phyloP scores from a whole-genome alignment of 2,797 vertebrate genomes.

The Chaenodraco wilsoni region DNA sequence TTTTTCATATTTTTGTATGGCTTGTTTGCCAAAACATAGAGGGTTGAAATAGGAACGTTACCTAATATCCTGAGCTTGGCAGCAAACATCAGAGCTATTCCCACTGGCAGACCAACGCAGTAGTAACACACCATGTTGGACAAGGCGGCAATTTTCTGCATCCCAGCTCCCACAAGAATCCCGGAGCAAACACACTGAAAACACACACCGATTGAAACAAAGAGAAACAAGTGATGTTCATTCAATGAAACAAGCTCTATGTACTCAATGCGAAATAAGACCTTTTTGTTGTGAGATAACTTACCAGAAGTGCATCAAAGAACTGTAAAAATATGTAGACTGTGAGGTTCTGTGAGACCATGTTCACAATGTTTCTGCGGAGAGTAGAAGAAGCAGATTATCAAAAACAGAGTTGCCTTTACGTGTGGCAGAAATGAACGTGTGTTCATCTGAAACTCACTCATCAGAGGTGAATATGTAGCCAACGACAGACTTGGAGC shows the following conservation, averaged over 20 bases:
- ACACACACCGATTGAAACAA: constrained; percentile 31
- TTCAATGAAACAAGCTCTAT: not conserved
- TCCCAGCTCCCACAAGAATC: constrained; percentile 89
- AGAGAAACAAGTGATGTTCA: not conserved
- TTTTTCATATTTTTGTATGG: not conserved
- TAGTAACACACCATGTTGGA: constrained; percentile 90
- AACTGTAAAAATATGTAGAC: constrained; percentile 85
- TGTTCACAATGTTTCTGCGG: constrained; percentile 83
- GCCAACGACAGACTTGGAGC: constrained; percentile 79
- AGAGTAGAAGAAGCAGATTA: constrained; percentile 14
- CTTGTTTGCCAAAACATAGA: constrained; percentile 7
- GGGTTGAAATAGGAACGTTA: constrained; percentile 58
- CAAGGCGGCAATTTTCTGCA: constrained; percentile 91
- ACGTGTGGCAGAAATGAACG: constrained; percentile 5
- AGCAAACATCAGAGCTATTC: constrained; percentile 88
- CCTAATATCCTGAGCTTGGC: constrained; percentile 87
- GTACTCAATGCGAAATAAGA: constrained; percentile 17
- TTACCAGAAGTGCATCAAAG: constrained; percentile 87
- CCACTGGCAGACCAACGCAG: constrained; percentile 86
- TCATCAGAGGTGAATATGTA: constrained; percentile 88
- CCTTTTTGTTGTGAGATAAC: constrained; percentile 30
- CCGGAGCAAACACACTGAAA: constrained; percentile 89
- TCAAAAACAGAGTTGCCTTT: constrained; percentile 23
- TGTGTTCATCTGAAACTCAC: constrained; percentile 82
- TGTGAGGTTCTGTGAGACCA: constrained; percentile 83